Evolutionary conservation across 1,140 invertebrate genomes (phyloP), one percentile per base, ranked within the genome.

Genomic region (Thaumatotibia leucotreta): DNA sequence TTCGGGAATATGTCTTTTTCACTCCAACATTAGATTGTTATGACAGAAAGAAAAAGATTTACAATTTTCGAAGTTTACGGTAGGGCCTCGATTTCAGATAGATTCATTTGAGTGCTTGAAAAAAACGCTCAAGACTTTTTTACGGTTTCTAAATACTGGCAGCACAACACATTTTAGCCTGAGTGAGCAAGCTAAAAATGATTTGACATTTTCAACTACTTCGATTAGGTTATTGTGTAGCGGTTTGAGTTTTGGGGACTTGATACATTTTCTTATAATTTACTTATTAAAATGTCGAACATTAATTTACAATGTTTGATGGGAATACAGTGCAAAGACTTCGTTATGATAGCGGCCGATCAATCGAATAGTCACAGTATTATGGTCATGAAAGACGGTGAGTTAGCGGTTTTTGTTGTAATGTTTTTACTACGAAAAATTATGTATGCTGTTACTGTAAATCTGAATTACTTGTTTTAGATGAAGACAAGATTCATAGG

Each of bases 401-500:
- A 93, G 83, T 88, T 80, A 31, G 65, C 70, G 11, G 62, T 73
- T 69, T 45, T 70, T 69, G 4, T 58, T 35, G 32, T 17, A 29
- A 52, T 64, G 52, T 63, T 31, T 17, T 49, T 61, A 49, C 63
- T 24, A 61, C 64, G 22, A 61, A 20, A 32, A 54, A 22, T 31
- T 66, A 17, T 61, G 17, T n/a, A 45, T 45, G 5, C n/a, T 17
- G 20, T 17, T 17, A 52, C 4, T 23, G 1, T 31, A 9, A 32
- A 62, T 3, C 11, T 65, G 8, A n/a, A 39, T 62, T 65, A 69
- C 54, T 72, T 70, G 82, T 91, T 95, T 67, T 79, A 99, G 98
- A 99, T 94, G 96, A 98, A 85, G 95, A 98, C 70, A 99, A 99
- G 92, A 96, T 99, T 78, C 95, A 96, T 80, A 95, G 96, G 87